Conservation (phyloP, 2,888 invertebrate species). For the Drosophila anomalata region DNA sequence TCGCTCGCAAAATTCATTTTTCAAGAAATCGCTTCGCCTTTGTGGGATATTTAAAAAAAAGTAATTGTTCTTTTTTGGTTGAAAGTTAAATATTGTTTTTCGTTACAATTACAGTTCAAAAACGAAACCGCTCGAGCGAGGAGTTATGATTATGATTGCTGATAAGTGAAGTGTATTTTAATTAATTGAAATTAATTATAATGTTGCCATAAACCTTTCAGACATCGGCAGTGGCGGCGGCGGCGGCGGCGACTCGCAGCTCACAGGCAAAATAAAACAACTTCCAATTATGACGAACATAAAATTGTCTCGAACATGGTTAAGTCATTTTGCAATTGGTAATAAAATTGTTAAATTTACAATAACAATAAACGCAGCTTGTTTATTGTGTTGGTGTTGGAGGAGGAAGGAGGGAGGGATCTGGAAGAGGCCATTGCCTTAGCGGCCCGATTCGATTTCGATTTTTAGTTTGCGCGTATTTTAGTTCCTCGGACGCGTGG, state of each 20-base stretch:
- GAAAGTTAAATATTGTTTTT: neutral
- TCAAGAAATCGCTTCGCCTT: neutral
- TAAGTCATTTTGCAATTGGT: conserved; percentile 62
- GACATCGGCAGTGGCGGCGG: conserved; percentile 31
- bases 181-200: conserved; percentile 76
- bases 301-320: conserved; percentile 64
- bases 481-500: conserved; percentile 36
- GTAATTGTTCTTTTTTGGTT: neutral
- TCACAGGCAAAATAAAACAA: conserved; percentile 43
- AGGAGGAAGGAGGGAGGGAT: neutral
- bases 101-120: conserved; percentile 38
- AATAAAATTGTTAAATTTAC: conserved; percentile 62
- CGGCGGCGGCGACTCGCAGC: conserved; percentile 2
- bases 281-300: conserved; percentile 63
- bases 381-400: conserved; percentile 39
- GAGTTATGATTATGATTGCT: conserved; percentile 55
- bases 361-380: conserved; percentile 51
- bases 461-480: conserved; percentile 32
- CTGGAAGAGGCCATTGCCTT: conserved; percentile 26
- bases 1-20: conserved; percentile 28
- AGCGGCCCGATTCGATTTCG: conserved; percentile 20
- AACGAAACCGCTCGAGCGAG: conserved; percentile 31
- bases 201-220: conserved; percentile 47
- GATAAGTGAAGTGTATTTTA: conserved; percentile 69
- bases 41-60: neutral